Evolutionary conservation across 2,113 vertebrate species (phyloP), one percentile per base, ranked within the genome.

Genomic region (Morone chrysops): DNA sequence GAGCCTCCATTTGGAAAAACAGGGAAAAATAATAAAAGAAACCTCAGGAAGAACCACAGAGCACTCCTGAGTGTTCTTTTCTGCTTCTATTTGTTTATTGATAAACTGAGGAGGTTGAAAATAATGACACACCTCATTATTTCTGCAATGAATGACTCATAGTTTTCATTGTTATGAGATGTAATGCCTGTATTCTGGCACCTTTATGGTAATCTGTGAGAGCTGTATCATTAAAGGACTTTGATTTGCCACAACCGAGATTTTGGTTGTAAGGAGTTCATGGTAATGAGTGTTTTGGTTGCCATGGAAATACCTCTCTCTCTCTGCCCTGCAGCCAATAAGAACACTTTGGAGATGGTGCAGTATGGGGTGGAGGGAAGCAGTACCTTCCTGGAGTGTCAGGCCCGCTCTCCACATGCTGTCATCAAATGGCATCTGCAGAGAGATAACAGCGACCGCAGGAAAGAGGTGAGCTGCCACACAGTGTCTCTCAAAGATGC

Each of bases 281-380:
- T 82, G 56, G 60, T 78, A 83, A 82, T 86, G 72, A 89, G 71
- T 88, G 63, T 70, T 77, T 87, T 78, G 79, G 88, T 92, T 92
- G 75, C 77, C 80, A 82, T 92, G 80, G 83, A 75, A 75, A 83
- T 66, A 14, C 60, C 40, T 78, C 36, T 85, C 67, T 81, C 38
- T 84, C 75, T 83, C 73, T 89, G 78, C 85, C 87, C 78, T 63
- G 5, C 94, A 99, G 98, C 95, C 71, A 99, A 97, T 95, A 99
- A 97, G 96, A 99, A 98, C 20, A 87, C 95, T 0, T 93, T 98
- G 88, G 97, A 99, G 92, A 96, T 96, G 0, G 96, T 97, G 78
- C 98, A 99, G 94, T 99, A 99, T 0, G 98, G 97, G 0, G 98
- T 99, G 91, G 98, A 97, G 41, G 97, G 98, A 81, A 99, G 98